Evolutionary conservation across 2,113 vertebrate genomes (phyloP), one percentile per base, ranked within the genome.

Genomic region (Saccopteryx leptura): DNA sequence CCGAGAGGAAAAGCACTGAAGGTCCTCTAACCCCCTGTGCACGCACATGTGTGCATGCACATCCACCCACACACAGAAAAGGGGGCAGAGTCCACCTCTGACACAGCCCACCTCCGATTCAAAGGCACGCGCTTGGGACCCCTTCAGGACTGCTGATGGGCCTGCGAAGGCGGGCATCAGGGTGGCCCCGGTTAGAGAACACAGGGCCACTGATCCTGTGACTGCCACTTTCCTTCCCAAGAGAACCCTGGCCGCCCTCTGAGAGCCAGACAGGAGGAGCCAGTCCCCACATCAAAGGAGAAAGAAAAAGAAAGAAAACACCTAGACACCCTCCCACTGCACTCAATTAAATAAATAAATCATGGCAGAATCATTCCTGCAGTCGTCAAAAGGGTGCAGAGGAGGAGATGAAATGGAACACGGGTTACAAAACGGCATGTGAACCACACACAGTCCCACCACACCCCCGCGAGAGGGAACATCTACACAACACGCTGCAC

Each of bases 31-130:
- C 56, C 17, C 26, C 61, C 23, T 69, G 13, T 76, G 48, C 88
- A 21, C 0, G 4, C 17, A 6, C 7, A 46, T 31, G 26, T 19
- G 2, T 4, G 2, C 60, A 21, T 14, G 4, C 1, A 60, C 12
- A 66, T n/a, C 33, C 9, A 1, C 15, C 33, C 60, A 33, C 2
- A 8, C 54, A 46, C 8, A 13, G n/a, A 19, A 26, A 52, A 58
- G 76, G 33, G 9, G 14, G 19, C 18, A 21, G 0, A 0, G 15
- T 21, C 8, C 28, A 26, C 13, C 61, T 39, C 39, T 39, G 39
- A 39, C 72, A 4, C 72, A 26, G 46, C 31, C 79, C 24, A 21
- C 33, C 91, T 94, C 23, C 5, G 31, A 39, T 0, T 28, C 75
- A 65, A 61, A 87, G 28, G 9, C 1, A 10, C 1, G 21, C 1